phyloP scores from a whole-genome alignment of 2,113 vertebrate species.

The Sitta europaea region DNA sequence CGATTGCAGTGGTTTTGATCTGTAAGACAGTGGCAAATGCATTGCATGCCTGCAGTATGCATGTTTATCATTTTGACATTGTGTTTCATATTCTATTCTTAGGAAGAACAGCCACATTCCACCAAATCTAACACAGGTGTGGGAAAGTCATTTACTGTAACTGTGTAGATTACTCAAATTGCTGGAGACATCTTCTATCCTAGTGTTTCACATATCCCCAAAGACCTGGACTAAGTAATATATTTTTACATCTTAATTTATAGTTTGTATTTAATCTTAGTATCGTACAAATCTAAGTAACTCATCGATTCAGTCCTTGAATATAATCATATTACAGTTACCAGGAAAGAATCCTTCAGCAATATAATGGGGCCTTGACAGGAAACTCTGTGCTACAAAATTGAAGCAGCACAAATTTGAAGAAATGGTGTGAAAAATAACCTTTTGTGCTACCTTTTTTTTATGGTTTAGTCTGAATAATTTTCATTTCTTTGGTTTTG shows the following conservation, averaged over 20 bases:
- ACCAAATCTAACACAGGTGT: conserved; percentile 30
- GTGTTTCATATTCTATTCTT: background rate
- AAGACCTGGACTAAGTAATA: conserved; percentile 4
- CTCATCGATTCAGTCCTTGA: background rate
- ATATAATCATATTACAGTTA: background rate
- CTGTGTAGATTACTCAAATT: background rate
- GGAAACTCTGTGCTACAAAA: background rate
- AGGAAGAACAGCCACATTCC: background rate
- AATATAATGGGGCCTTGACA: background rate
- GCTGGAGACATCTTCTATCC: background rate
- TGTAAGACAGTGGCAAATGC: conserved; percentile 1
- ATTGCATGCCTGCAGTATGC: background rate
- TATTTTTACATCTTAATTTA: conserved; percentile 27
- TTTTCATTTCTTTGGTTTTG: background rate
- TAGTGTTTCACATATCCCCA: background rate
- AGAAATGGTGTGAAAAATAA: background rate
- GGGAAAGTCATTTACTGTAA: background rate
- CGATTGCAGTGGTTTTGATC: background rate
- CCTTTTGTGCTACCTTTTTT: background rate
- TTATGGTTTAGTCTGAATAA: background rate
- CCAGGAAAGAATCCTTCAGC: background rate
- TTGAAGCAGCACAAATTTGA: background rate
- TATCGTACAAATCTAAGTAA: background rate
- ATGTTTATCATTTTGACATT: conserved; percentile 37
- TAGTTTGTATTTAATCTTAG: background rate